Conservation (phyloP, 2,888 invertebrate genomes). For the Tetanocera ferruginea region DNA sequence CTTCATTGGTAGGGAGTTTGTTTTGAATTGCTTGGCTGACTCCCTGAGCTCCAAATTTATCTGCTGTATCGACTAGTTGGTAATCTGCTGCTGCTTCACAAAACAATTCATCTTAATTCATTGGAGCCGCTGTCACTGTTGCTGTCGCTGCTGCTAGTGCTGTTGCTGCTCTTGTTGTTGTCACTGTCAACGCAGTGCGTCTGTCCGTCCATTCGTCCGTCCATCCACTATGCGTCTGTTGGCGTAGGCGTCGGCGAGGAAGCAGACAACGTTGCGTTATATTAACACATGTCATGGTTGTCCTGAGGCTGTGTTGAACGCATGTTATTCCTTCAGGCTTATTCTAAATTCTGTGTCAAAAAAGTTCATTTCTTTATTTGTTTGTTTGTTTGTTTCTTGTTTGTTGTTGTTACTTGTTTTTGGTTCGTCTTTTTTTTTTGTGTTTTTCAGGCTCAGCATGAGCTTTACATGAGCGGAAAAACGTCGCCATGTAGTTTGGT, state of each 20-base stretch:
- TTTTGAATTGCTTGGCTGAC: not conserved
- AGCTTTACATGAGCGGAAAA: not conserved
- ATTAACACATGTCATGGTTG: slow-evolving; percentile 9
- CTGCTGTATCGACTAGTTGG: slow-evolving; percentile 9
- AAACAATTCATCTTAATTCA: slow-evolving; percentile 27
- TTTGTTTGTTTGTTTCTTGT: not conserved
- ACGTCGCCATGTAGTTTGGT: not conserved
- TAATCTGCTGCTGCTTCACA: not conserved
- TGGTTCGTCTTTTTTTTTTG: not conserved
- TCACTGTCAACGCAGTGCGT: not conserved
- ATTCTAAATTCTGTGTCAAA: slow-evolving; percentile 18
- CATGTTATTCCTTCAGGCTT: not conserved
- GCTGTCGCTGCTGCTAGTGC: not conserved
- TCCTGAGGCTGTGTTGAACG: not conserved
- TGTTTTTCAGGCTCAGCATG: not conserved
- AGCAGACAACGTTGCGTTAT: not conserved
- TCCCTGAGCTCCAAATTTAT: slow-evolving; percentile 7
- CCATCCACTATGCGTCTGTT: not conserved
- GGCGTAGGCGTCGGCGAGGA: not conserved
- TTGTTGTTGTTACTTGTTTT: not conserved
- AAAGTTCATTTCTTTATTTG: not conserved
- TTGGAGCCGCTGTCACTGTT: not conserved
- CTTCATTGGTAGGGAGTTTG: too few species aligned
- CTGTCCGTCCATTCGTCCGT: not conserved
- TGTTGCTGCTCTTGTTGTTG: not conserved